phyloP scores from a whole-genome alignment of 2,797 vertebrate genomes.

The Forpus xanthops region DNA sequence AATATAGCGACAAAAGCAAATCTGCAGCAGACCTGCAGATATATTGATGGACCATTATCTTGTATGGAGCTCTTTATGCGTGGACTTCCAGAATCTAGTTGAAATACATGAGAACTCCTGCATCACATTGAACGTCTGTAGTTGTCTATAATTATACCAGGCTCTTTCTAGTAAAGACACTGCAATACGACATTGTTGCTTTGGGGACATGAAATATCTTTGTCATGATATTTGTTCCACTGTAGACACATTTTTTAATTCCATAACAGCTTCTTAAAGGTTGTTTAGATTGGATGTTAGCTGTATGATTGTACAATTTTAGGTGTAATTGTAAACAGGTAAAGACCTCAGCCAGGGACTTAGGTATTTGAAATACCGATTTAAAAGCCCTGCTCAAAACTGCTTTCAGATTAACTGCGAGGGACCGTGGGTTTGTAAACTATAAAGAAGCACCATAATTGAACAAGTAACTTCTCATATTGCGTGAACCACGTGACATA shows the following conservation, averaged over 20 bases:
- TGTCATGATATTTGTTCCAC: not conserved
- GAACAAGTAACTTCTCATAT: slow-evolving; percentile 23
- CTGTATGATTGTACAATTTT: not conserved
- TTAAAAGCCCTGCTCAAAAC: not conserved
- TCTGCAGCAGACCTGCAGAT: not conserved
- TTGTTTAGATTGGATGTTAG: not conserved
- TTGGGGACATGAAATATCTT: not conserved
- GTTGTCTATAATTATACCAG: not conserved
- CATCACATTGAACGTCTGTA: not conserved
- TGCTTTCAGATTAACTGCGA: not conserved
- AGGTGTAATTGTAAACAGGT: not conserved
- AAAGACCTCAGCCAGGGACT: not conserved
- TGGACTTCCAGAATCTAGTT: not conserved
- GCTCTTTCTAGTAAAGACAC: not conserved
- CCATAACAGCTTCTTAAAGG: not conserved
- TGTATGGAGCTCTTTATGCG: not conserved
- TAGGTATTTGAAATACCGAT: not conserved
- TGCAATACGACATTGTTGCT: not conserved
- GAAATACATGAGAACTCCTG: slow-evolving; percentile 2
- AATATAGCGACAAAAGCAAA: slow-evolving; percentile 37
- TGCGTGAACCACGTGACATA: slow-evolving; percentile 10
- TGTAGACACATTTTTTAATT: not conserved
- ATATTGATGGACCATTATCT: not conserved
- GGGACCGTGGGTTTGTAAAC: slow-evolving; percentile 32
- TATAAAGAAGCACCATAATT: not conserved